Evolutionary conservation across 2,113 vertebrate species (phyloP), one percentile per base, ranked within the genome.

Genomic region (Rutilus rutilus): DNA sequence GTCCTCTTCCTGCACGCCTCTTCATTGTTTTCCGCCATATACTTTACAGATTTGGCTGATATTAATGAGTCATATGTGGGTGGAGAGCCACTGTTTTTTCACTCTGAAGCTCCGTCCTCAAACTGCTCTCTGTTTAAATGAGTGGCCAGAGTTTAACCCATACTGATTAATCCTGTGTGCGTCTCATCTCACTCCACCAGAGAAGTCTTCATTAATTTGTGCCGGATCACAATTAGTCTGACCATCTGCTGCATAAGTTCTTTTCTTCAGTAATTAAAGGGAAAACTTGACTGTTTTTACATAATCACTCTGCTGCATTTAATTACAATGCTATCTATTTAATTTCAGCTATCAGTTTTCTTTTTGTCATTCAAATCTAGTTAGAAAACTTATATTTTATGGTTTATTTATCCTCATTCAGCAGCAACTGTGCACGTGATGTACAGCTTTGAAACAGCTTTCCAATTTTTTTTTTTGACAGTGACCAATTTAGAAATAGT

Each of bases 61-160:
- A 69, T 57, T 78, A 74, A 77, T 88, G 84, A 86, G 42, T 86
- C 76, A 86, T 86, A 57, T 82, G 88, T 76, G 84, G 81, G 84
- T 62, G 69, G 52, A 69, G 21, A 86, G 30, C 33, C 60, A 84
- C 36, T 76, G 84, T 77, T 76, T 83, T 60, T 83, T 85, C 39
- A 52, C 5, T 62, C 62, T 71, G 8, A 50, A 42, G 62, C 60
- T 81, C 59, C 25, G 80, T 82, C 27, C 45, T 67, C 17, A 69
- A 36, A 69, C 80, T 67, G 80, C 45, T 52, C 62, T 64, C 80
- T 82, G 79, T 52, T 82, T 69, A 69, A 82, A 82, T 23, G 45
- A 82, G 27, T 8, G 54, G 27, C 39, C 60, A 65, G 60, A 47
- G 30, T 65, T 67, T 3, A 81, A 21, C n/a, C 8, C 60, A 27